Percentiles rank a stretch among this genome's conserved stretches.
Evolutionary conservation across 2,888 invertebrate genomes (phyloP).

Genomic region (Heliconius erato): DNA sequence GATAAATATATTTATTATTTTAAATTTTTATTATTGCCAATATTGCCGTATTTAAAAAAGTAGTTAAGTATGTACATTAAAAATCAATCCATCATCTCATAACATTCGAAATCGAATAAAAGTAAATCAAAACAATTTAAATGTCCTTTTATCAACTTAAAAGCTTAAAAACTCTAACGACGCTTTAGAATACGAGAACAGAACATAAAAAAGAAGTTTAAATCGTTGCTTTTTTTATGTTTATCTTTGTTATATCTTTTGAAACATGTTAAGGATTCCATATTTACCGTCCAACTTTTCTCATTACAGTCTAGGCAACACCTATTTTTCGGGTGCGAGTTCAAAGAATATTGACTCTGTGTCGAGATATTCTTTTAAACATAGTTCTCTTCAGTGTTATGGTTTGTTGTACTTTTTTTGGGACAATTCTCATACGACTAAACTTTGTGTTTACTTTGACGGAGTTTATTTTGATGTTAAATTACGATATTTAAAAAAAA

Average conservation of each 20-base stretch:
- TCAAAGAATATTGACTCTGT: slow-evolving; percentile 56
- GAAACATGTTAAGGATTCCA: slow-evolving; percentile 56
- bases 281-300: slow-evolving; percentile 61
- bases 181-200: slow-evolving; percentile 9
- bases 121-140: slow-evolving; percentile 6
- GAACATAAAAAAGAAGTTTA: slow-evolving; percentile 31
- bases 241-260: slow-evolving; percentile 52
- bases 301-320: slow-evolving; percentile 60
- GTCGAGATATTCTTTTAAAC: slow-evolving; percentile 54
- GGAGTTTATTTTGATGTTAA: slow-evolving; percentile 33
- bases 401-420: slow-evolving; percentile 43
- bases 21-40: background rate
- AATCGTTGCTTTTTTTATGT: slow-evolving; percentile 45
- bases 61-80: background rate
- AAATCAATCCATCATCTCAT: background rate
- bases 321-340: slow-evolving; percentile 52
- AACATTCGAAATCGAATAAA: background rate
- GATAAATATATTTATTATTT: too few relatives aligned
- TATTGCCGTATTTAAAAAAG: background rate
- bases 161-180: slow-evolving; percentile 14
- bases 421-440: slow-evolving; percentile 24
- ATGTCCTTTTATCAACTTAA: slow-evolving; percentile 12
- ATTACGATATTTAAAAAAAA: background rate
- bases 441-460: slow-evolving; percentile 36
- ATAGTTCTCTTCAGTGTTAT: slow-evolving; percentile 42